These are phyloP conservation scores for Acanthornis magna DNA, from an alignment of 2,797 vertebrate species.

Conservation along the genomic window DNA sequence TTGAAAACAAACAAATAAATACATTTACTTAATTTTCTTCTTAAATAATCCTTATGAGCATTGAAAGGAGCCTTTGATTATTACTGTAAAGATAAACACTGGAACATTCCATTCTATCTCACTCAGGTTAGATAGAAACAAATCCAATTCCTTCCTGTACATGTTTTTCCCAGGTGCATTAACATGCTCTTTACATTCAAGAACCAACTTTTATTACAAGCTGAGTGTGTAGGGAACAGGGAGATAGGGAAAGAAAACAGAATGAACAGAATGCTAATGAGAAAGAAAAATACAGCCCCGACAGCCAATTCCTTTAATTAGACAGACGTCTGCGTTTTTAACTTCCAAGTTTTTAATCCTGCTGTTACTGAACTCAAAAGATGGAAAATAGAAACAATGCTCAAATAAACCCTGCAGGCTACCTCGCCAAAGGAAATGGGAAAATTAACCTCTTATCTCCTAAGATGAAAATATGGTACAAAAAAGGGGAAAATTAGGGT, in stretches of 20 bases:
- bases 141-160: constrained; percentile 38
- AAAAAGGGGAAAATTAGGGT: background rate
- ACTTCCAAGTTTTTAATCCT: constrained; percentile 49
- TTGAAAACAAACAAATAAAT: constrained; percentile 54
- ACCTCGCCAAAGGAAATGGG: background rate
- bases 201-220: constrained; percentile 52
- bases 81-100: constrained; percentile 40
- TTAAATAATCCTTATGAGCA: constrained; percentile 53
- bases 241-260: constrained; percentile 40
- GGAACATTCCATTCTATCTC: constrained; percentile 13
- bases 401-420: background rate
- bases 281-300: background rate
- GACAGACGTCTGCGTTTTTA: background rate
- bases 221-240: constrained; percentile 34
- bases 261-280: constrained; percentile 47
- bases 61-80: constrained; percentile 48
- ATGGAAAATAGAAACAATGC: background rate
- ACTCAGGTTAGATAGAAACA: constrained; percentile 36
- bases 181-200: constrained; percentile 58
- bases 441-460: constrained; percentile 26
- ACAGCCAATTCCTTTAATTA: constrained; percentile 48
- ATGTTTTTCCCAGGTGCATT: constrained; percentile 46
- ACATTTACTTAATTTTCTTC: constrained; percentile 50
- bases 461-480: background rate
- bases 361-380: background rate